A percentile compares a stretch with the other conserved stretches of the same genome.
Evolutionary conservation across 2,113 vertebrate genomes (phyloP).

Genomic region (Rynchops niger): DNA sequence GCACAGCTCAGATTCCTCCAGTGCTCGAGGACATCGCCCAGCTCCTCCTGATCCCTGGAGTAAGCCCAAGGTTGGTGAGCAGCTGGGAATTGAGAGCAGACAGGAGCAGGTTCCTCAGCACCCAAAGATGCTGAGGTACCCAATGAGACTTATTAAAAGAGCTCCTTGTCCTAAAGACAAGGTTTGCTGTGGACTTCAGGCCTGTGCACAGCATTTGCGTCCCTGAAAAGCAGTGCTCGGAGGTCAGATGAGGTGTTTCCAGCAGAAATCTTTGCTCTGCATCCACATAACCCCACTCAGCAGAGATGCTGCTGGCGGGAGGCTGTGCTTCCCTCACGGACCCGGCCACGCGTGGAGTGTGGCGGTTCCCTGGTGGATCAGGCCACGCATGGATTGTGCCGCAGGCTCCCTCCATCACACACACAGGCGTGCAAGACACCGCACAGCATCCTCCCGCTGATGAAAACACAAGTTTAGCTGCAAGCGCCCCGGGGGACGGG

Average conservation of each 20-base stretch:
- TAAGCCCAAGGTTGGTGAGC: neutral
- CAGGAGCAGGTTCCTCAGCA: neutral
- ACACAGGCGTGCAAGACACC: fast-evolving
- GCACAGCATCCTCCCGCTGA: neutral
- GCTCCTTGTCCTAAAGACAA: neutral
- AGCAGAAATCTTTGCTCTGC: neutral
- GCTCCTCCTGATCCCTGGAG: neutral
- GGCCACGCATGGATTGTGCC: fast-evolving
- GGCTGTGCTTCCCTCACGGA: neutral
- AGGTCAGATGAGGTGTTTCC: neutral
- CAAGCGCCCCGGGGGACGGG: neutral
- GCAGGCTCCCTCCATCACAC: fast-evolving
- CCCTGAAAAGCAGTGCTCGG: neutral
- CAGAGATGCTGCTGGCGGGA: neutral
- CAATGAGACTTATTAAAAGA: neutral
- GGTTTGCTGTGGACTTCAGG: neutral
- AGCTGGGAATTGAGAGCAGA: neutral
- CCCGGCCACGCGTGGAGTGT: fast-evolving
- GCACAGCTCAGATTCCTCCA: neutral
- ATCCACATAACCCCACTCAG: neutral
- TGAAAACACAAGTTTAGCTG: fast-evolving
- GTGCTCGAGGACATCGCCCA: fast-evolving
- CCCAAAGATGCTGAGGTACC: neutral
- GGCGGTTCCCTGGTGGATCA: neutral
- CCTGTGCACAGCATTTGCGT: fast-evolving